phyloP scores from a whole-genome alignment of 2,113 vertebrate species.

The Aix galericulata region DNA sequence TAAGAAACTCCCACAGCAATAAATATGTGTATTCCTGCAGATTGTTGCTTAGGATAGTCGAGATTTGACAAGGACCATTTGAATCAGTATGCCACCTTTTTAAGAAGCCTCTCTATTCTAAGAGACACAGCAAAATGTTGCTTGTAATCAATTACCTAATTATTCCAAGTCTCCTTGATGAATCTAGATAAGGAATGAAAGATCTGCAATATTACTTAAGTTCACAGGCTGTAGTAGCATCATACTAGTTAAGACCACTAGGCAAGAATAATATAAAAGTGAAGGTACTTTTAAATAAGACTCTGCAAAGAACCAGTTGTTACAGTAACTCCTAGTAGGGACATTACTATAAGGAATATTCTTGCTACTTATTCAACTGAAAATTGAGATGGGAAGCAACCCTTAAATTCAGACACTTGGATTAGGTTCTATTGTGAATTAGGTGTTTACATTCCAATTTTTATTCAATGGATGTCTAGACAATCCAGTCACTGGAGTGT shows the following conservation, averaged over 20 bases:
- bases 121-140: neutral
- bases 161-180: neutral
- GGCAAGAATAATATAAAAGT: accelerated
- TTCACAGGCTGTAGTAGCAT: neutral
- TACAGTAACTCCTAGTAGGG: neutral
- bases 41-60: neutral
- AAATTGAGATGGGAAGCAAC: neutral
- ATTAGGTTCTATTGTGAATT: neutral
- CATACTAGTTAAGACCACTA: neutral
- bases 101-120: neutral
- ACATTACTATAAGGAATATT: neutral
- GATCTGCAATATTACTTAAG: neutral
- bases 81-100: neutral
- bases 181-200: neutral
- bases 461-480: neutral
- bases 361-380: neutral
- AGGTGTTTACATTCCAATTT: neutral
- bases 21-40: neutral
- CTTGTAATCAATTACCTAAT: neutral
- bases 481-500: neutral
- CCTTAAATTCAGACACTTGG: neutral
- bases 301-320: neutral
- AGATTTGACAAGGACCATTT: neutral
- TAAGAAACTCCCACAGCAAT: neutral
- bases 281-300: neutral